Percentiles rank a stretch among this genome's conserved stretches.
Evolutionary conservation across 2,113 vertebrate genomes (phyloP).

Genomic region (Jaculus jaculus): DNA sequence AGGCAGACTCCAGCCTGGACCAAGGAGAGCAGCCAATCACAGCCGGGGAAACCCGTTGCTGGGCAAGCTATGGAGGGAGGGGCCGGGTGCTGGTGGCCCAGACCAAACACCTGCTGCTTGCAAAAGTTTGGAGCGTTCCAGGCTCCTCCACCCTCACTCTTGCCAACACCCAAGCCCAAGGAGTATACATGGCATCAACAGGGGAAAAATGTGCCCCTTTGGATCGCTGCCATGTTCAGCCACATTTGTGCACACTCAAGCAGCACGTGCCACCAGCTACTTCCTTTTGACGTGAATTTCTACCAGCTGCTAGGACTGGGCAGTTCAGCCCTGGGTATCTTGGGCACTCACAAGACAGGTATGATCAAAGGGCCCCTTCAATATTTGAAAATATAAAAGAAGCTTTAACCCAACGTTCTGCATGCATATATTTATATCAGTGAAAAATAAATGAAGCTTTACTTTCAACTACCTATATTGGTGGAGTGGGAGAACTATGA

Average conservation of each 20-base stretch:
- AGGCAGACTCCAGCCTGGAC: slow-evolving; percentile 76
- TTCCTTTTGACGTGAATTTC: slow-evolving; percentile 37
- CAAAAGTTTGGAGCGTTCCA: slow-evolving; percentile 62
- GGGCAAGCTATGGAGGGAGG: slow-evolving; percentile 27
- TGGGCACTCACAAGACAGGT: neutral
- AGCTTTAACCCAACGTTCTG: neutral
- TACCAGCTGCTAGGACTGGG: neutral
- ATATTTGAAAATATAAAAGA: neutral
- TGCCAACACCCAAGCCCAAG: slow-evolving; percentile 28
- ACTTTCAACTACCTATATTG: neutral
- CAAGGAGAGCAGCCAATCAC: slow-evolving; percentile 80
- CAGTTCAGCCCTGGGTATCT: neutral
- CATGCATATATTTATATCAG: neutral
- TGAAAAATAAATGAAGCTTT: neutral
- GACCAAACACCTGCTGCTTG: slow-evolving; percentile 72
- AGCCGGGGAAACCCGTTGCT: slow-evolving; percentile 66
- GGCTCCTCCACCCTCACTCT: neutral
- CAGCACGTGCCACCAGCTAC: slow-evolving; percentile 19
- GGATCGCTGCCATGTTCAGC: neutral
- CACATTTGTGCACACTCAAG: slow-evolving; percentile 1
- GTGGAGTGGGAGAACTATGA: neutral
- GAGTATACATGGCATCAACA: slow-evolving; percentile 1
- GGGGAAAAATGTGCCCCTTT: slow-evolving; percentile 27
- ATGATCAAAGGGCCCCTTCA: neutral
- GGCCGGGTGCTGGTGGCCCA: neutral